Base-by-base conservation (phyloP, 2,113 vertebrate species). In the Gadus chalcogrammus region DNA sequence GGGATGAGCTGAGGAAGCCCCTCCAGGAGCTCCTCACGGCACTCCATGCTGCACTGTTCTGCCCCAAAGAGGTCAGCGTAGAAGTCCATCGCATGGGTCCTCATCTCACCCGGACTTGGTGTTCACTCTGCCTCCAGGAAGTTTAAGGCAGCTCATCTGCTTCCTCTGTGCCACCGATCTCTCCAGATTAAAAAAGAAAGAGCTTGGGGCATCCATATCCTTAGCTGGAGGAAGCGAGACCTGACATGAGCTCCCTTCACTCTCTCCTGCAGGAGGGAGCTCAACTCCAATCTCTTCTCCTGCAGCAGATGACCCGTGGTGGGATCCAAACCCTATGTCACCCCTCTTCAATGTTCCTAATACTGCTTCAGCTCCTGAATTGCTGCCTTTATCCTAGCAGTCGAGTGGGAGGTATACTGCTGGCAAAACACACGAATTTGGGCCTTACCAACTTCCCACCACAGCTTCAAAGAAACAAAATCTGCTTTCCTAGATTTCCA, bases 401-500 rank as follows among this genome's bases (percentile, higher is more conserved):
- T 70, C 16, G 35, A 61, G 15, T 61, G 17, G 15, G 56, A 20
- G 17, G 68, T 62, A 9, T 62, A 62, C 15, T 70, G 24, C 15
- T 61, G 68, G 13, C 17, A 61, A 48, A 70, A 70, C 0, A 62
- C 12, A 7, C 18, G n/a, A 1, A 61, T 61, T 17, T 62, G 31
- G 11, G 31, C 24, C 24, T 24, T 24, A 24, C 24, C 24, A 24
- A 24, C 24, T 24, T 24, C 24, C 2, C 24, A 24, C 31, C 68
- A 70, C 60, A 48, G 31, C 6, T 56, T 69, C 28, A 69, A 35
- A 4, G 53, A 60, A 11, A 20, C 28, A 61, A 70, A 70, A 15
- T 13, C 18, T 2, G 7, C 8, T 48, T 70, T 70, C 15, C 18
- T 61, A 4, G 4, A 0, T 18, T 13, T 48, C 59, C 68, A 70